phyloP scores from a whole-genome alignment of 2,888 invertebrate species.

The Noctuana brunneofusca region DNA sequence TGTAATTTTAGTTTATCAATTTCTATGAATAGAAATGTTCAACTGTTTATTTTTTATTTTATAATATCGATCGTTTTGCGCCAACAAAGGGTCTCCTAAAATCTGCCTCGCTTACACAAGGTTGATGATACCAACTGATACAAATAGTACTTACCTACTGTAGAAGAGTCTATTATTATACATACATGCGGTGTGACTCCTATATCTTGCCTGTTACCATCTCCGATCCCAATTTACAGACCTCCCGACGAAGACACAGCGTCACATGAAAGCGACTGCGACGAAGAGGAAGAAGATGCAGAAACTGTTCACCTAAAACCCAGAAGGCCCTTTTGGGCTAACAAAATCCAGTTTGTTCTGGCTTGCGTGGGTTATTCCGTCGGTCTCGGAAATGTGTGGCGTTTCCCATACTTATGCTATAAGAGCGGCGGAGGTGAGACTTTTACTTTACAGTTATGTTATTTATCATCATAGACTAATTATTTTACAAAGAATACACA shows the following conservation, averaged over 20 bases:
- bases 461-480: not conserved
- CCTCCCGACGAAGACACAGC: conserved; percentile 89
- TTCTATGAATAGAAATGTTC: no score
- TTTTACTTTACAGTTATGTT: not conserved
- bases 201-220: no score
- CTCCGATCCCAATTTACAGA: conserved; percentile 63
- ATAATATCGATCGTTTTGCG: no score
- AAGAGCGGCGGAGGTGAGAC: conserved; percentile 92
- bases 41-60: no score
- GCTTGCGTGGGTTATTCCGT: conserved; percentile 95
- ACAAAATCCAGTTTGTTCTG: conserved; percentile 93
- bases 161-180: no score
- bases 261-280: conserved; percentile 89
- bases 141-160: no score
- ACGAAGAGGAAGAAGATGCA: conserved; percentile 87
- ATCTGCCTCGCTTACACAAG: no score
- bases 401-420: conserved; percentile 96
- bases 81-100: no score
- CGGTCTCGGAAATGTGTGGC: conserved; percentile 94
- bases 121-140: no score
- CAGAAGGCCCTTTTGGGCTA: conserved; percentile 92
- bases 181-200: no score
- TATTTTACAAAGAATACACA: no score
- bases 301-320: conserved; percentile 88
- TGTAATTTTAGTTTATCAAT: no score